Base-by-base conservation (phyloP, 2,113 vertebrate genomes). In the Eleginops maclovinus region DNA sequence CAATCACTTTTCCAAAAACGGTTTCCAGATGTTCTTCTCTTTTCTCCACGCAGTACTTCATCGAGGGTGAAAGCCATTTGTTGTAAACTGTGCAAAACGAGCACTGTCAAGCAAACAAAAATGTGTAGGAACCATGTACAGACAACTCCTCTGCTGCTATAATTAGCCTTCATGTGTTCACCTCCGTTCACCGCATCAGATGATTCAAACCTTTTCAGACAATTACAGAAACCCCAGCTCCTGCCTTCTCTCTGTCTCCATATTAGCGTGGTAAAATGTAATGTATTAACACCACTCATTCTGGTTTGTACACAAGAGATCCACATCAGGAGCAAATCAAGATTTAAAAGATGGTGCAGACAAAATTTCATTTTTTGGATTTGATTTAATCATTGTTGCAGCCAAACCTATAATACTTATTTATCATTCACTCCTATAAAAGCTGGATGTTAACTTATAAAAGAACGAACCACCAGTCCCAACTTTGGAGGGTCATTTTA, bases 11-110 rank as follows among this genome's bases (percentile, higher is more conserved):
- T 64, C 67, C 72, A 83, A 87, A 81, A 91, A 92, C 87, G 56
- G 74, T 2, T 91, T 92, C 91, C 92, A 93, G 89, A 93, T 93
- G 93, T 87, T 84, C 24, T 13, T 41, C 78, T 82, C 6, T 77
- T 47, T 54, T 40, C 60, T 22, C 64, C 68, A 59, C 47, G 71
- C 31, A 36, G 73, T 76, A 67, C 86, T 86, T 75, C 79, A 69
- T 41, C 63, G 79, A 81, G 78, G 70, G 66, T 40, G 73, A 85
- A 82, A 47, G 24, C 63, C 82, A 75, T 87, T 89, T 81, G 78
- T 77, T 86, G 72, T 73, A 80, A 90, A 86, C 81, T 54, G 67
- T 53, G 82, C 72, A 83, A 83, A 90, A 60, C 22, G 9, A 77
- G 61, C 60, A 26, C n/a, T 36, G 66, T 84, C 78, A 62, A 75